A percentile compares a stretch with the other conserved stretches of the same genome.
Conservation (phyloP, 35 echinoderm and acorn worm species). For the Strongylocentrotus purpuratus region DNA sequence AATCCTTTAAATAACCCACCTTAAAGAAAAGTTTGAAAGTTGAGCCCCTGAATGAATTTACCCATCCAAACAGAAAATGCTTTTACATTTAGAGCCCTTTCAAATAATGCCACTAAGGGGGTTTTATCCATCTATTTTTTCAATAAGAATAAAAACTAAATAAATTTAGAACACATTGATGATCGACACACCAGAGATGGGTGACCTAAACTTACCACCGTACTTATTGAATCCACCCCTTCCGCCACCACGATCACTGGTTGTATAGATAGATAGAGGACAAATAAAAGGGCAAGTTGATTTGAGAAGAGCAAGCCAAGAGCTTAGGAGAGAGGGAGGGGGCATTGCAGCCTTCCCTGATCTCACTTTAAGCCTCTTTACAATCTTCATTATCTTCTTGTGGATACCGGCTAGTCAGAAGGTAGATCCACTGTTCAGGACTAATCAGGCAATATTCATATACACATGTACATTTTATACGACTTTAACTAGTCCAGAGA, state of each 20-base stretch:
- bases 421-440: neutral
- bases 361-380: conserved; percentile 33
- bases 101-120: neutral
- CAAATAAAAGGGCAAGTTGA: conserved; percentile 45
- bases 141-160: neutral
- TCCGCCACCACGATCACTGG: conserved; percentile 60
- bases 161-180: conserved; percentile 6
- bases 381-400: neutral
- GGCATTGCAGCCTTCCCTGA: neutral
- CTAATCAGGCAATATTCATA: neutral
- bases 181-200: conserved; percentile 13
- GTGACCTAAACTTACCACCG: conserved; percentile 64
- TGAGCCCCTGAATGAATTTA: neutral
- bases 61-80: neutral
- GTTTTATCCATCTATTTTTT: neutral
- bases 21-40: no score
- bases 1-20: no score
- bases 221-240: conserved; percentile 75
- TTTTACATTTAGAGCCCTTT: neutral
- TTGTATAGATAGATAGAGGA: conserved; percentile 13
- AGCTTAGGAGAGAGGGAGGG: conserved; percentile 73
- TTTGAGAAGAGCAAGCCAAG: neutral
- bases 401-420: neutral
- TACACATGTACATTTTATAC: neutral
- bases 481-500: neutral